Evolutionary conservation across 2,888 invertebrate species (phyloP).

Genomic region (Melanostoma scalare): DNA sequence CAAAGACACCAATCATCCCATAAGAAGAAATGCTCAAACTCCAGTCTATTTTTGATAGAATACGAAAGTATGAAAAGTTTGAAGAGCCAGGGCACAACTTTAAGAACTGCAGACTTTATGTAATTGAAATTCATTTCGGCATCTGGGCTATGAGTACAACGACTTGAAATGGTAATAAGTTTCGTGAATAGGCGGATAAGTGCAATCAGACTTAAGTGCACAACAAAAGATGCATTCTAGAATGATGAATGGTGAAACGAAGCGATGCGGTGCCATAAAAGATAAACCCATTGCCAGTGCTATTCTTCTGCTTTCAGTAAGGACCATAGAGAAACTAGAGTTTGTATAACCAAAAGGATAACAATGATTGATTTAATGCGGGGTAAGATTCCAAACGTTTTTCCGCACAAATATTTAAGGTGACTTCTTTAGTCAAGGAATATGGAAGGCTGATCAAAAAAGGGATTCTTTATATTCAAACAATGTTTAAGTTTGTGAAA

Average conservation of each 20-base stretch:
- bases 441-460: too few species aligned
- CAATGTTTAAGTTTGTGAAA: too few species aligned
- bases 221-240: constrained; percentile 57
- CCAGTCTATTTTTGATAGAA: constrained; percentile 11
- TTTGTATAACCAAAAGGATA: too few species aligned
- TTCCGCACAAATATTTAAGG: too few species aligned
- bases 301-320: too few species aligned
- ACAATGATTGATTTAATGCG: too few species aligned
- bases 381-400: too few species aligned
- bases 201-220: constrained; percentile 62
- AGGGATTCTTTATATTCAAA: too few species aligned
- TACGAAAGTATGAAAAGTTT: constrained; percentile 12
- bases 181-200: constrained; percentile 65
- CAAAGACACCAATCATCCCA: constrained; percentile 37
- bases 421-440: too few species aligned
- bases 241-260: constrained; percentile 49
- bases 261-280: too few species aligned
- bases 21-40: not conserved
- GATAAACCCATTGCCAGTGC: too few species aligned
- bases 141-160: constrained; percentile 59
- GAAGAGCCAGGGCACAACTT: not conserved
- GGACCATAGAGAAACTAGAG: too few species aligned
- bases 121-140: constrained; percentile 71
- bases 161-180: constrained; percentile 68
- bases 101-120: constrained; percentile 11